phyloP scores from a whole-genome alignment of 2,113 vertebrate species.

The Gnathonemus longibarbis region DNA sequence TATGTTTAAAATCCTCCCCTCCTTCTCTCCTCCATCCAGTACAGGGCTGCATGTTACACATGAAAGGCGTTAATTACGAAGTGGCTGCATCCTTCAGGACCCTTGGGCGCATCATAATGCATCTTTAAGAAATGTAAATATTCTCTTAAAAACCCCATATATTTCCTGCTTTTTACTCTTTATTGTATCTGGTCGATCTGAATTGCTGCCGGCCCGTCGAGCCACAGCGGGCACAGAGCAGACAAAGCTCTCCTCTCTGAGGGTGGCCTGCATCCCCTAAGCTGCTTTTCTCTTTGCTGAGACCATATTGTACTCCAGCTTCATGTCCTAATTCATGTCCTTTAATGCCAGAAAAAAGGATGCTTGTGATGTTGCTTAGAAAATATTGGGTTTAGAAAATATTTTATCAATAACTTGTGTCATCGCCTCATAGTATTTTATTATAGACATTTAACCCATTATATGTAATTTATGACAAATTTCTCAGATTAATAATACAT shows the following conservation, averaged over 20 bases:
- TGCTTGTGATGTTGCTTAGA: background rate
- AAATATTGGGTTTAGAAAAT: background rate
- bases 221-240: background rate
- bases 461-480: background rate
- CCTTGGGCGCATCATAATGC: background rate
- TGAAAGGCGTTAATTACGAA: background rate
- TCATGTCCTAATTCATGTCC: background rate
- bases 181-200: background rate
- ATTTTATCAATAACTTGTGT: background rate
- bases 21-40: background rate
- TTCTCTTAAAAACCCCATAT: background rate
- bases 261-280: background rate
- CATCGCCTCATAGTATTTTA: background rate
- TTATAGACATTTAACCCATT: background rate
- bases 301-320: background rate
- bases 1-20: background rate
- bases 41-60: background rate
- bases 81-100: background rate
- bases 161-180: background rate
- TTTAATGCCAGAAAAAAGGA: background rate
- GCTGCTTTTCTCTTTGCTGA: background rate
- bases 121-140: background rate
- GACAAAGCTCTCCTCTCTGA: background rate
- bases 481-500: background rate
- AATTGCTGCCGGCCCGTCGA: background rate